phyloP scores from a whole-genome alignment of 1,140 invertebrate genomes.

The Cotesia glomerata region DNA sequence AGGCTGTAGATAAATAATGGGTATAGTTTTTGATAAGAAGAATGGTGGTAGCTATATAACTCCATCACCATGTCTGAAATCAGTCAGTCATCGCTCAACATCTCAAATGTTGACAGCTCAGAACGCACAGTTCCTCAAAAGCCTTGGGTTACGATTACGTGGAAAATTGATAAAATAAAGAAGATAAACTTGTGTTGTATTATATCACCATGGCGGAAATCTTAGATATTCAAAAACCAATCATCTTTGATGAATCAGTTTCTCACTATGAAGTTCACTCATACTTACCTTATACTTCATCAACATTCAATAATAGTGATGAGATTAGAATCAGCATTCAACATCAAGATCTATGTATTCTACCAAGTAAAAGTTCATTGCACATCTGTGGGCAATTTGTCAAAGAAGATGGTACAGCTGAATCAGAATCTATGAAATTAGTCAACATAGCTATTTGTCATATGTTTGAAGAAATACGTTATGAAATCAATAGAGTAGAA shows the following conservation, averaged over 20 bases:
- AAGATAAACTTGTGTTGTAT: not conserved
- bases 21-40: not conserved
- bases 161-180: not conserved
- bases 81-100: not conserved
- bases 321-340: slow-evolving; percentile 24
- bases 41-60: not conserved
- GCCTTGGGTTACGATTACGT: not conserved
- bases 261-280: no score
- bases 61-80: not conserved
- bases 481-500: no score
- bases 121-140: not conserved
- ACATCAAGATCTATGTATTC: no score
- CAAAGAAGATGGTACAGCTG: no score
- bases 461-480: no score
- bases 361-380: no score
- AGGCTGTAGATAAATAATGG: not conserved
- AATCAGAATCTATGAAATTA: no score
- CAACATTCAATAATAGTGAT: slow-evolving; percentile 19
- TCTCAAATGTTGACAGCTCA: not conserved
- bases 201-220: slow-evolving; percentile 18
- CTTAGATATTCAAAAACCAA: no score
- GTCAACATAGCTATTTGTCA: no score
- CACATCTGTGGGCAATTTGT: no score
- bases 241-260: no score
- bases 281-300: no score